Evolutionary conservation across 2,113 vertebrate species (phyloP).

Genomic region (Motacilla alba): DNA sequence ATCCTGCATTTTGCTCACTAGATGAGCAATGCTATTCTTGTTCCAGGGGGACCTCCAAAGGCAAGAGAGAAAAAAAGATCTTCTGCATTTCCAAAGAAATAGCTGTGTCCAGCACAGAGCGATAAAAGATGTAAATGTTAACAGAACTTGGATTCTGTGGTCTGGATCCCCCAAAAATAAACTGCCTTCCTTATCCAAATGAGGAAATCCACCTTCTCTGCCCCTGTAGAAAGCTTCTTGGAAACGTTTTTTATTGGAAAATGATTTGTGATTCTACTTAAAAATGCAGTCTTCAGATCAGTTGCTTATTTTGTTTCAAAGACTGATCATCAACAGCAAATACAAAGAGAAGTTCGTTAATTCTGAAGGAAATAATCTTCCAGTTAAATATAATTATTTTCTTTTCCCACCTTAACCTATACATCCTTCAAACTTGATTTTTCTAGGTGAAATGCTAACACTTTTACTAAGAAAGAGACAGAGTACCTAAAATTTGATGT

Average conservation of each 20-base stretch:
- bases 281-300: background rate
- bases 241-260: background rate
- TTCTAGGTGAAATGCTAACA: background rate
- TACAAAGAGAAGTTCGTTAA: background rate
- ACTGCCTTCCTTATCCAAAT: background rate
- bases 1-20: background rate
- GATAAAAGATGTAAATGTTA: background rate
- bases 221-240: background rate
- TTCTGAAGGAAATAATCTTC: background rate
- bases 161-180: background rate
- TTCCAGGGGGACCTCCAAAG: background rate
- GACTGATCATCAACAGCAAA: background rate
- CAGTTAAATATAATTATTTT: background rate
- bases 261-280: background rate
- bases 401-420: background rate
- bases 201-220: background rate
- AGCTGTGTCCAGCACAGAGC: background rate
- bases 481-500: background rate
- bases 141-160: background rate
- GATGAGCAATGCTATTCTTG: background rate
- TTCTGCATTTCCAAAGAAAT: background rate
- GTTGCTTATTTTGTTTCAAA: background rate
- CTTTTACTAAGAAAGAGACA: background rate
- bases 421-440: background rate
- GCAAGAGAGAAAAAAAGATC: background rate